Evolutionary conservation across 2,113 vertebrate species (phyloP).

Genomic region (Colius striatus): DNA sequence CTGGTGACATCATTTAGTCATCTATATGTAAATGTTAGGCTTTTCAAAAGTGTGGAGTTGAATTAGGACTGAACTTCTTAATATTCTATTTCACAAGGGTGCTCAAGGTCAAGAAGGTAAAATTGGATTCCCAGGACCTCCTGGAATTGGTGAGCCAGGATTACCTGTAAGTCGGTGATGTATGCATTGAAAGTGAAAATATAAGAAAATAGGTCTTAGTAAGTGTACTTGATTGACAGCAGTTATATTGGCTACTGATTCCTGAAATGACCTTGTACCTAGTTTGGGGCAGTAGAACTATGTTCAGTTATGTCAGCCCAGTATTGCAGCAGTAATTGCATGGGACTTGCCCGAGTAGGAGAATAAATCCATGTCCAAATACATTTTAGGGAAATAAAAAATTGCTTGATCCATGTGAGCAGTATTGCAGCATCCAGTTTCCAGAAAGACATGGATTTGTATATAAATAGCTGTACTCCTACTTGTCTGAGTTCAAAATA

Average conservation of each 20-base stretch:
- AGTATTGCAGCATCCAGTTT: neutral
- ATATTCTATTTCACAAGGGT: constrained; percentile 76
- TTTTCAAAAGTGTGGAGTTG: neutral
- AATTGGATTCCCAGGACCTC: constrained; percentile 78
- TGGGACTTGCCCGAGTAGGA: neutral
- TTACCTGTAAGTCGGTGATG: constrained; percentile 76
- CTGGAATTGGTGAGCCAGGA: constrained; percentile 84
- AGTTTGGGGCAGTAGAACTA: neutral
- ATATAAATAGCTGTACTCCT: neutral
- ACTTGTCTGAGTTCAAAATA: neutral
- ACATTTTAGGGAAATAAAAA: neutral
- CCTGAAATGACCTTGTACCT: neutral
- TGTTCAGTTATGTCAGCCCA: neutral
- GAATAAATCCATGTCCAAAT: neutral
- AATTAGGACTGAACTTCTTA: neutral
- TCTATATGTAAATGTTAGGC: neutral
- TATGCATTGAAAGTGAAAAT: neutral
- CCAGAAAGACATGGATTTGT: neutral
- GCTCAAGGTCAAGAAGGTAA: constrained; percentile 84
- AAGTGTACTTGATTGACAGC: neutral
- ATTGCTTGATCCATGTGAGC: neutral
- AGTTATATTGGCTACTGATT: neutral
- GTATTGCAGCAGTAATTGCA: neutral
- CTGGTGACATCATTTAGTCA: neutral
- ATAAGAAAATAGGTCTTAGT: neutral